Percentiles rank a stretch among this genome's conserved stretches.
phyloP scores from a whole-genome alignment of 2,113 vertebrate genomes.

The Shinisaurus crocodilurus region DNA sequence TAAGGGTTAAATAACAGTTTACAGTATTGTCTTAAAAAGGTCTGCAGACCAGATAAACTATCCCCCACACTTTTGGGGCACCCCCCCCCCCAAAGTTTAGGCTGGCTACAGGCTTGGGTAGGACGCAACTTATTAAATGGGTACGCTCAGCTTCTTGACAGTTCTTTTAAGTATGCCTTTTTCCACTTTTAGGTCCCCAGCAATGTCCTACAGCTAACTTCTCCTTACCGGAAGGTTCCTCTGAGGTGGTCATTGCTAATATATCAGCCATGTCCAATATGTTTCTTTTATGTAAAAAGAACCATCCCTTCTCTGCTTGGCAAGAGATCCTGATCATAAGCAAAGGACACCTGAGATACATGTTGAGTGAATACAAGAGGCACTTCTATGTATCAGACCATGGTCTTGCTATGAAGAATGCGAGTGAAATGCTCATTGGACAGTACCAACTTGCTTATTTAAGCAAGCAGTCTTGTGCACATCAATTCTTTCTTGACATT shows the following conservation, averaged over 20 bases:
- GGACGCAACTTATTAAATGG: no score
- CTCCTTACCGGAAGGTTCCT: not conserved
- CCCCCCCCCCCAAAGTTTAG: no score
- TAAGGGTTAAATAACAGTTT: no score
- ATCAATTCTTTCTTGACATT: not conserved
- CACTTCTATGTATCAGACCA: not conserved
- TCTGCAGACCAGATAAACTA: no score
- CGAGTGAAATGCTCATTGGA: not conserved
- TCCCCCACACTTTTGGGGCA: no score
- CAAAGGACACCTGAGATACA: not conserved
- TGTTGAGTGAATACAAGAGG: no score
- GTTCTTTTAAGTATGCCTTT: not conserved
- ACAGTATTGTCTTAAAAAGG: no score
- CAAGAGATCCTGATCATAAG: not conserved
- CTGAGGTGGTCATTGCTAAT: not conserved
- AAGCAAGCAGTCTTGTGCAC: no score
- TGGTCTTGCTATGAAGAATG: not conserved
- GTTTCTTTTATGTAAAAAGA: not conserved
- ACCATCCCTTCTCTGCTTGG: not conserved
- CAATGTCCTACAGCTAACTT: not conserved
- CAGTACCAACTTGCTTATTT: not conserved
- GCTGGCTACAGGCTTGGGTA: no score
- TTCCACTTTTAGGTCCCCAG: not conserved
- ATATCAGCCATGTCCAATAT: not conserved
- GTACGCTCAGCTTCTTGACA: not conserved